Evolutionary conservation across 2,888 invertebrate species (phyloP), one percentile per base, ranked within the genome.

Genomic region (Eucera pruinosa): DNA sequence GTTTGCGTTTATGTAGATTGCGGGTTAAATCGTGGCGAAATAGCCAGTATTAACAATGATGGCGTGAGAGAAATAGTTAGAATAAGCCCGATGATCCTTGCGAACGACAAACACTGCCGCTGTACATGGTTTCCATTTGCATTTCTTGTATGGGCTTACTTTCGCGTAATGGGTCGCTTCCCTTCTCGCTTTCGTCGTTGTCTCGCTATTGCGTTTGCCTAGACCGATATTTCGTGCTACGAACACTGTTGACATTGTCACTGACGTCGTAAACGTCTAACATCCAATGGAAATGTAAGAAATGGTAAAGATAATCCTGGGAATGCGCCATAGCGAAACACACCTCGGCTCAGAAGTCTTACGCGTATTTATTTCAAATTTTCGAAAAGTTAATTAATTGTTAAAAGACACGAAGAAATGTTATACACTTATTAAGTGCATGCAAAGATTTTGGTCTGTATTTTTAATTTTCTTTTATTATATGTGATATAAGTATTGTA

Each of bases 31-130:
- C 66, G 61, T 13, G 20, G 3, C 20, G 52, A 48, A 25, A 45
- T 41, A 23, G 41, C 41, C 27, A 15, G 47, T 45, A 67, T 55
- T 67, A 45, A 52, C 25, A 41, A n/a, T 52, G 75, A 67, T 64
- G 66, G 68, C n/a, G 54, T 48, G 45, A 66, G 67, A 71, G 39
- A 36, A 36, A 60, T 55, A 54, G 60, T 67, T 58, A 39, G 70
- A 61, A 73, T 50, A 55, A 60, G 45, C 73, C 67, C 57, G 50
- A 60, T 58, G 58, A 61, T 47, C 67, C 66, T 68, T 54, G 66
- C 20, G 62, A 43, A 60, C 43, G 30, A 68, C 64, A 85, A 83
- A 85, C 85, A 78, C 78, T 83, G 71, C 78, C 71, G 69, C 41
- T 60, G 69, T 55, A 41, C 65, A 50, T 39, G 15, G 20, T 61